Percentiles rank a stretch among this genome's conserved stretches.
phyloP scores from a whole-genome alignment of 2,888 invertebrate species.

The Temnothorax ravouxi region DNA sequence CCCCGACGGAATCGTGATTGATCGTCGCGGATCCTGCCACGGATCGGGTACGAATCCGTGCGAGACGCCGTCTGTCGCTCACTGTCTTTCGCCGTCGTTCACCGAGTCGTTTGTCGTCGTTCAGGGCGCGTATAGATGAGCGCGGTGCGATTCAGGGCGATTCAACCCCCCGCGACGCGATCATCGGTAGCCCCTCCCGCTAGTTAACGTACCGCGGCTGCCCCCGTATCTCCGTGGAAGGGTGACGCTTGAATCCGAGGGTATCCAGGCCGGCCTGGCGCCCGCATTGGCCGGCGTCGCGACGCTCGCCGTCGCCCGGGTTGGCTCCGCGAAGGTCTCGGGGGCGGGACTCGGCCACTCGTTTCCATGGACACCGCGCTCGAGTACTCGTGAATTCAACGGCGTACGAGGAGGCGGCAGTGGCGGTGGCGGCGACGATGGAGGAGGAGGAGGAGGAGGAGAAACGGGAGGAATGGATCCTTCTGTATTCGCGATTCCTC shows the following conservation, averaged over 20 bases:
- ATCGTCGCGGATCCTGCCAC: neutral
- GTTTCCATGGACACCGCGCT: slow-evolving; percentile 80
- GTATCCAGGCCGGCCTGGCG: slow-evolving; percentile 69
- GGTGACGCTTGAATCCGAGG: slow-evolving; percentile 70
- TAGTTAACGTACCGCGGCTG: neutral
- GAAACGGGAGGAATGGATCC: slow-evolving; percentile 27
- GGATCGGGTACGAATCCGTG: slow-evolving; percentile 24
- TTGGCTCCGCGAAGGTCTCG: slow-evolving; percentile 74
- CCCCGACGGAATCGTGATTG: neutral
- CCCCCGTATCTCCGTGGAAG: slow-evolving; percentile 57
- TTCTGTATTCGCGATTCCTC: slow-evolving; percentile 63
- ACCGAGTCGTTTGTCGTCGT: slow-evolving; percentile 62
- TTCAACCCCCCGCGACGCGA: slow-evolving; percentile 67
- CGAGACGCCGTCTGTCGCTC: slow-evolving; percentile 1
- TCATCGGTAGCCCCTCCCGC: slow-evolving; percentile 69
- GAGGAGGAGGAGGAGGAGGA: neutral
- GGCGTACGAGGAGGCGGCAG: slow-evolving; percentile 18
- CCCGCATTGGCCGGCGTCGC: slow-evolving; percentile 80
- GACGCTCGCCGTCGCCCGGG: slow-evolving; percentile 77
- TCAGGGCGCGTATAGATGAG: slow-evolving; percentile 75
- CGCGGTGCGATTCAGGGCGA: slow-evolving; percentile 64
- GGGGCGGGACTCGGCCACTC: slow-evolving; percentile 78
- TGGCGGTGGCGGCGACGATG: neutral
- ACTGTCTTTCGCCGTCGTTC: slow-evolving; percentile 54
- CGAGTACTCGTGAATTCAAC: slow-evolving; percentile 56